Evolutionary conservation across 53 echinoderm and acorn worm genomes (phyloP).

Genomic region (Glandiceps talaboti): DNA sequence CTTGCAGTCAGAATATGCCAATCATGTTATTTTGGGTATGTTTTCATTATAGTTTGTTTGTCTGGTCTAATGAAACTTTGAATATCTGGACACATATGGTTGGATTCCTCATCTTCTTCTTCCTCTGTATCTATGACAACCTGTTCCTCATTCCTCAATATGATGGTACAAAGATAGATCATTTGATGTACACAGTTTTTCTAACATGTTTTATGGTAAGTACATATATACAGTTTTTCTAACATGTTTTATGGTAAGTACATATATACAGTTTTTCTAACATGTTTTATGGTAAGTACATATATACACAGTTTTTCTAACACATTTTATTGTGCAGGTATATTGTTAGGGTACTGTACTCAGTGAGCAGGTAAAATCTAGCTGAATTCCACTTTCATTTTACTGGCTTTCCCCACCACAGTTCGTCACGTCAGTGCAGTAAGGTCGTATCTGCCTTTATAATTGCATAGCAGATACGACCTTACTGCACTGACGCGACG

Average conservation of each 20-base stretch:
- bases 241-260: constrained; percentile 79
- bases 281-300: constrained; percentile 86
- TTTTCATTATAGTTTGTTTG: constrained; percentile 45
- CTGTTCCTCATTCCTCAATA: constrained; percentile 53
- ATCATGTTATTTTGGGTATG: too few species aligned
- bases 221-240: constrained; percentile 67
- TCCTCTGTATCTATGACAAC: constrained; percentile 67
- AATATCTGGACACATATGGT: constrained; percentile 86
- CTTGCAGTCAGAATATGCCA: too few species aligned
- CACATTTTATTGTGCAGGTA: constrained; percentile 95
- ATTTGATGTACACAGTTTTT: constrained; percentile 67
- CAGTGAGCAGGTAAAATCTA: too few species aligned
- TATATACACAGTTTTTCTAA: constrained; percentile 60
- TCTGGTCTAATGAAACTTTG: constrained; percentile 91
- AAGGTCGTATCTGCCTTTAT: too few species aligned
- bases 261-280: constrained; percentile 59
- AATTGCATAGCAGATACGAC: too few species aligned
- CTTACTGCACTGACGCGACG: too few species aligned
- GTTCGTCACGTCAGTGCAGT: too few species aligned
- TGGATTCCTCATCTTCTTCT: constrained; percentile 78
- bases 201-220: constrained; percentile 79
- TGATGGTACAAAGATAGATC: constrained; percentile 49
- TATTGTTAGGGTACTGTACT: too few species aligned
- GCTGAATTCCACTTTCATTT: too few species aligned
- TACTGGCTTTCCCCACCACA: too few species aligned